Percentiles rank a stretch among this genome's conserved stretches.
Evolutionary conservation across 2,888 invertebrate species (phyloP).

Genomic region (Scaptomyza reducta): DNA sequence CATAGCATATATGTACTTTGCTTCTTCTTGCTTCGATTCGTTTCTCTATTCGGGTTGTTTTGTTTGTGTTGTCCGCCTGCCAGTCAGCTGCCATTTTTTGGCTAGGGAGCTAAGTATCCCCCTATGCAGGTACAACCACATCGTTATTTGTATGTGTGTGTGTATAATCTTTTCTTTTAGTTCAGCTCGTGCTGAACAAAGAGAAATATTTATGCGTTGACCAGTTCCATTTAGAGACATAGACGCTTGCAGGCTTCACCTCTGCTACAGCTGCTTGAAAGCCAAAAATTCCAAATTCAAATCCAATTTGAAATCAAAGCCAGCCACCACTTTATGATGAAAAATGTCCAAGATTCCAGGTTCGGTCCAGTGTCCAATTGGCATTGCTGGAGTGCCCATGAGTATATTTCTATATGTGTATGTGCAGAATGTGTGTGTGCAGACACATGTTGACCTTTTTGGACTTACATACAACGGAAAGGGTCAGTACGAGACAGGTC

Average conservation of each 20-base stretch:
- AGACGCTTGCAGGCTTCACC: conserved; percentile 42
- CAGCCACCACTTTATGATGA: conserved; percentile 70
- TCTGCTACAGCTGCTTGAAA: conserved; percentile 44
- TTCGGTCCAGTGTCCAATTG: conserved; percentile 46
- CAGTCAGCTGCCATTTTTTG: conserved; percentile 17
- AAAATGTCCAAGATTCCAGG: conserved; percentile 74
- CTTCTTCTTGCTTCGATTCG: background rate
- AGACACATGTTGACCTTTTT: conserved; percentile 63
- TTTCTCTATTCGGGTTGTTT: conserved; percentile 13
- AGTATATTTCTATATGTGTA: conserved; percentile 3
- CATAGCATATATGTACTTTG: conserved; percentile 13
- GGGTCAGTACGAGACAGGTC: conserved; percentile 69
- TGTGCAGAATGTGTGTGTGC: conserved; percentile 17
- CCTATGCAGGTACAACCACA: conserved; percentile 14
- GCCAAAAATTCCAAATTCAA: conserved; percentile 77
- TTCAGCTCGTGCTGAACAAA: conserved; percentile 61
- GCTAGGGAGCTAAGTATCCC: conserved; percentile 8
- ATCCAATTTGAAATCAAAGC: conserved; percentile 78
- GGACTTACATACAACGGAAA: conserved; percentile 47
- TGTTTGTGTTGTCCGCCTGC: conserved; percentile 36
- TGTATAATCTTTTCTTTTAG: conserved; percentile 42
- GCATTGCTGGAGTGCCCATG: conserved; percentile 30
- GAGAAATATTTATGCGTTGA: conserved; percentile 77
- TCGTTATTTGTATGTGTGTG: conserved; percentile 14
- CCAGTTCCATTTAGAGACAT: conserved; percentile 33